Percentiles rank a stretch among this genome's conserved stretches.
phyloP scores from a whole-genome alignment of 2,888 invertebrate genomes.

The Tenthredo scrophulariae region DNA sequence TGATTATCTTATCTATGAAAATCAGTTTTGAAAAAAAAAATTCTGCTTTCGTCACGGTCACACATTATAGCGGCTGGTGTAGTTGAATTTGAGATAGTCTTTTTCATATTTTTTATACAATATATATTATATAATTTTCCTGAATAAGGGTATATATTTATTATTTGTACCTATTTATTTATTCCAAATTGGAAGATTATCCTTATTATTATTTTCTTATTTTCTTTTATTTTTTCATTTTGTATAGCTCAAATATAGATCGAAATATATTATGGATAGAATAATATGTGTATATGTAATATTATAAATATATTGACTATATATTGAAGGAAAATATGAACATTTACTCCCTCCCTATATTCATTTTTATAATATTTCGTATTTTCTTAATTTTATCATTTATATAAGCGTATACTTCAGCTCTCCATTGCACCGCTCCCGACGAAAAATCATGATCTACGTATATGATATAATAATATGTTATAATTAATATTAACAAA shows the following conservation, averaged over 20 bases:
- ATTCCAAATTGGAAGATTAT: conserved; percentile 27
- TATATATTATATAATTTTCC: background rate
- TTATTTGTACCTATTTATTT: conserved; percentile 26
- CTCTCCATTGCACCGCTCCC: conserved; percentile 35
- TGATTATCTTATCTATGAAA: background rate
- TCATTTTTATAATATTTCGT: conserved; percentile 22
- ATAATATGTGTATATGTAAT: conserved; percentile 42
- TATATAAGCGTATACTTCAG: conserved; percentile 49
- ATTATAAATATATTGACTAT: conserved; percentile 46
- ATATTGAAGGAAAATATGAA: conserved; percentile 36
- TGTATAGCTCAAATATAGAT: conserved; percentile 33
- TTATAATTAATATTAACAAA: background rate
- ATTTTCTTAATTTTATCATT: background rate
- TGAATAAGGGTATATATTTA: background rate
- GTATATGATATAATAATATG: background rate
- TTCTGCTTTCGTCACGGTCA: background rate
- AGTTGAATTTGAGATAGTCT: background rate
- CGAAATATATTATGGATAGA: conserved; percentile 12
- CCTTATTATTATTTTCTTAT: too few species aligned
- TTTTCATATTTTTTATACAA: background rate
- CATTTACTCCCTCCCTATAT: conserved; percentile 17
- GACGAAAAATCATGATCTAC: conserved; percentile 2
- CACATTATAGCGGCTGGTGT: background rate
- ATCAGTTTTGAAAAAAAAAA: background rate
- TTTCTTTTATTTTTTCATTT: background rate